Conservation (phyloP, 2,113 vertebrate species). For the Hymenochirus boettgeri region DNA sequence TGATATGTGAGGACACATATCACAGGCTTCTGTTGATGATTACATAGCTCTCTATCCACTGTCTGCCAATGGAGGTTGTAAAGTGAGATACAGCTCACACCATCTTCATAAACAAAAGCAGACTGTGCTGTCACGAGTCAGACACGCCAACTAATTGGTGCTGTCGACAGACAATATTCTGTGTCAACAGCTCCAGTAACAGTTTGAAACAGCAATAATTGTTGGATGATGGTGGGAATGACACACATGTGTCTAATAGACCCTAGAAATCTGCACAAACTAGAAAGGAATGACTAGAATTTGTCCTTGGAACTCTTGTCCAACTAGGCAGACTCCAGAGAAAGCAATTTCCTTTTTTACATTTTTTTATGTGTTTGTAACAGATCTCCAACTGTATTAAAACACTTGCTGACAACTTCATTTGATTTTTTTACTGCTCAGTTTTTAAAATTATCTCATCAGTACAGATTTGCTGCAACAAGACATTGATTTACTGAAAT, state of each 20-base stretch:
- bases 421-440: slow-evolving; percentile 58
- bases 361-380: slow-evolving; percentile 38
- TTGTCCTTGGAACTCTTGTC: slow-evolving; percentile 53
- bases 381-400: slow-evolving; percentile 53
- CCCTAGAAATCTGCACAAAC: slow-evolving; percentile 71
- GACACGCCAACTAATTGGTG: slow-evolving; percentile 77
- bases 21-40: slow-evolving; percentile 70
- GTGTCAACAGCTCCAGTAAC: slow-evolving; percentile 74
- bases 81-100: slow-evolving; percentile 69
- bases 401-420: slow-evolving; percentile 64
- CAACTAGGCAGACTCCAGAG: slow-evolving; percentile 37
- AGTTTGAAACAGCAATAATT: slow-evolving; percentile 79
- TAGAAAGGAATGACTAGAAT: slow-evolving; percentile 69
- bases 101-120: slow-evolving; percentile 75
- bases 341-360: slow-evolving; percentile 4
- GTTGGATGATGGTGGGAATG: slow-evolving; percentile 74
- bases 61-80: slow-evolving; percentile 71
- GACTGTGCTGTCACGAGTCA: slow-evolving; percentile 75
- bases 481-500: slow-evolving; percentile 46
- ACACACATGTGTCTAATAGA: slow-evolving; percentile 73
- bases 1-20: slow-evolving; percentile 71
- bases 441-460: slow-evolving; percentile 65
- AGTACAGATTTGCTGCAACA: slow-evolving; percentile 55
- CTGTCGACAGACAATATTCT: slow-evolving; percentile 80
- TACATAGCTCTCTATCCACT: slow-evolving; percentile 76